Evolutionary conservation across 2,888 invertebrate genomes (phyloP).

Genomic region (Cinara cedri): DNA sequence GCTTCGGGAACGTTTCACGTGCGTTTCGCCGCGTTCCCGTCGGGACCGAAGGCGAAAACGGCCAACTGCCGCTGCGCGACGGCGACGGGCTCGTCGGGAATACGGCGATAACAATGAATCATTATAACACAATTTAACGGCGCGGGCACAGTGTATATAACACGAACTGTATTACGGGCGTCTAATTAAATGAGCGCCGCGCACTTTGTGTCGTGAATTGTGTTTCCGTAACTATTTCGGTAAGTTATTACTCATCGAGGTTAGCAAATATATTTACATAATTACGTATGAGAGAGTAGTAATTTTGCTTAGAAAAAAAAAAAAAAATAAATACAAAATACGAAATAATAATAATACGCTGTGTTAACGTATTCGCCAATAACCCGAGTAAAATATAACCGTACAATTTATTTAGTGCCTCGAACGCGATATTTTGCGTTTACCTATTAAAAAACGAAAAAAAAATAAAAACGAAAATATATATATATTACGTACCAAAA

Average conservation of each 20-base stretch:
- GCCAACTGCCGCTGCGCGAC: no score
- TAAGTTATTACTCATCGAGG: slow-evolving; percentile 15
- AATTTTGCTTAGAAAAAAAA: slow-evolving; percentile 2
- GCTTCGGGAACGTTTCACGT: no score
- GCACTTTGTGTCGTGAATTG: neutral
- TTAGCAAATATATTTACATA: slow-evolving; percentile 25
- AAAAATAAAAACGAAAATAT: no score
- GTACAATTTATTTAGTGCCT: neutral
- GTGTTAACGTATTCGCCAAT: slow-evolving; percentile 24
- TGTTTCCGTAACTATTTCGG: slow-evolving; percentile 10
- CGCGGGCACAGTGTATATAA: no score
- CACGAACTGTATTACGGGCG: neutral
- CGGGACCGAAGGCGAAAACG: no score
- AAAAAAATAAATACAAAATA: no score
- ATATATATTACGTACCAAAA: neutral
- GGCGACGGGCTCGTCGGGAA: no score
- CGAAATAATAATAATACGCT: slow-evolving; percentile 1
- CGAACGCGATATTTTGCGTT: neutral
- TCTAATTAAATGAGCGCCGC: neutral
- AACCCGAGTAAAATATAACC: neutral
- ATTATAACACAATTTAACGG: no score
- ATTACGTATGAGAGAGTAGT: neutral
- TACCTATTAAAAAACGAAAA: neutral
- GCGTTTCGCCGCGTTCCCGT: no score
- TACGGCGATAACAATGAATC: no score